Evolutionary conservation across 2,113 vertebrate genomes (phyloP).

Genomic region (Campylorhamphus procurvoides): DNA sequence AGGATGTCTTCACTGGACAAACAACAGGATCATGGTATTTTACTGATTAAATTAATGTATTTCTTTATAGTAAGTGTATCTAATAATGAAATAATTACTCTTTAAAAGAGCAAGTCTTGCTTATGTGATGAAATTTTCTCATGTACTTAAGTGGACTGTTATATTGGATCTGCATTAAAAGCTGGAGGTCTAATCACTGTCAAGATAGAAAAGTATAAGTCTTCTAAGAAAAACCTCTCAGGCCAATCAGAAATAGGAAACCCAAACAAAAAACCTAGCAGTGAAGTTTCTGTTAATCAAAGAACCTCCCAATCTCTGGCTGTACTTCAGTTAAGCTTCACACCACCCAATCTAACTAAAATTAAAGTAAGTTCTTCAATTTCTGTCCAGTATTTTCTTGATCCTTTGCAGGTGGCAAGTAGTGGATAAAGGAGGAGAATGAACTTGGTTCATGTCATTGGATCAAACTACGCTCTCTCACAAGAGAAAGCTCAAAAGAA

Average conservation of each 20-base stretch:
- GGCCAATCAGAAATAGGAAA: not conserved
- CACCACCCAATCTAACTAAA: not conserved
- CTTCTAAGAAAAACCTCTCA: not conserved
- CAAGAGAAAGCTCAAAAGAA: not conserved
- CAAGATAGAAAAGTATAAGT: not conserved
- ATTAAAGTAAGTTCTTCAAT: not conserved
- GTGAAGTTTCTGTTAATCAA: not conserved
- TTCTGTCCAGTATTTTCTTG: not conserved
- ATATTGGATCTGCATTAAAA: not conserved
- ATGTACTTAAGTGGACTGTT: not conserved
- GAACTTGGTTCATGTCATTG: not conserved
- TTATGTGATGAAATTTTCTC: not conserved
- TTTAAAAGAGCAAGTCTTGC: not conserved
- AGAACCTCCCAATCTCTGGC: not conserved
- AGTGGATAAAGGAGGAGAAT: not conserved
- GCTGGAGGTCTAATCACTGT: not conserved
- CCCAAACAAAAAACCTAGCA: not conserved
- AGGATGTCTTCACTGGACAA: not conserved
- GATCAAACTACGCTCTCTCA: not conserved
- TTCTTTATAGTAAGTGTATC: not conserved
- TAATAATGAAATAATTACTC: not conserved
- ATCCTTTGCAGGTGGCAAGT: not conserved
- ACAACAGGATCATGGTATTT: not conserved
- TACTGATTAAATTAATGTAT: not conserved
- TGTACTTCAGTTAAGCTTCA: not conserved